Evolutionary conservation across 2,888 invertebrate genomes (phyloP).

Genomic region (Helobdella robusta): DNA sequence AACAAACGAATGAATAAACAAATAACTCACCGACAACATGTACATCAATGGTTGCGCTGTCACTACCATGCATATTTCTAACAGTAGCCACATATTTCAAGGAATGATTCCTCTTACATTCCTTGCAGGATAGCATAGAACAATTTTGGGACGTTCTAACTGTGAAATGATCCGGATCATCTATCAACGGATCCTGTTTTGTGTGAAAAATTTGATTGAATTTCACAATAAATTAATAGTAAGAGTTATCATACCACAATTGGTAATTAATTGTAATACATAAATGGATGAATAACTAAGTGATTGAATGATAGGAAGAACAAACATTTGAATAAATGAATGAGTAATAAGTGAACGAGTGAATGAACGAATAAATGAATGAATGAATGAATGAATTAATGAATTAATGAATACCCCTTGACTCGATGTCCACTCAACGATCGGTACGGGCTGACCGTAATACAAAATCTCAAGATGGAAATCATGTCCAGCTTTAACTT

Average conservation of each 20-base stretch:
- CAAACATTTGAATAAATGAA: neutral
- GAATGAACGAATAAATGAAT: neutral
- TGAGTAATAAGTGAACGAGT: neutral
- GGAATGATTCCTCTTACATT: neutral
- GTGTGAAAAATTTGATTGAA: too few relatives aligned
- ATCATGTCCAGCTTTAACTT: constrained; percentile 25
- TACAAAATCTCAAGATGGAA: constrained; percentile 22
- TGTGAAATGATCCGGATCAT: neutral
- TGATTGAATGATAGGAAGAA: too few relatives aligned
- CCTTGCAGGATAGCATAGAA: constrained; percentile 17
- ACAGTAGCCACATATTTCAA: constrained; percentile 12
- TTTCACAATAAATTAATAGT: too few relatives aligned
- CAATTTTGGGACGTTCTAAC: constrained; percentile 8
- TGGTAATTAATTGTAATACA: too few relatives aligned
- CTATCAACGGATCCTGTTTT: neutral
- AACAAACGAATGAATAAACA: neutral
- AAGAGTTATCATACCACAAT: too few relatives aligned
- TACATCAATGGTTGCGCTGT: constrained; percentile 19
- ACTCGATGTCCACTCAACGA: constrained; percentile 20
- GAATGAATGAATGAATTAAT: neutral
- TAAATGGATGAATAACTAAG: too few relatives aligned
- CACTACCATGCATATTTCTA: constrained; percentile 19
- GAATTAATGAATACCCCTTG: constrained; percentile 7
- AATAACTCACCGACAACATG: constrained; percentile 12
- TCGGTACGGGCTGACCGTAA: constrained; percentile 22